Base-by-base conservation (phyloP, 2,888 invertebrate genomes). In the Hirtodrosophila duncani region DNA sequence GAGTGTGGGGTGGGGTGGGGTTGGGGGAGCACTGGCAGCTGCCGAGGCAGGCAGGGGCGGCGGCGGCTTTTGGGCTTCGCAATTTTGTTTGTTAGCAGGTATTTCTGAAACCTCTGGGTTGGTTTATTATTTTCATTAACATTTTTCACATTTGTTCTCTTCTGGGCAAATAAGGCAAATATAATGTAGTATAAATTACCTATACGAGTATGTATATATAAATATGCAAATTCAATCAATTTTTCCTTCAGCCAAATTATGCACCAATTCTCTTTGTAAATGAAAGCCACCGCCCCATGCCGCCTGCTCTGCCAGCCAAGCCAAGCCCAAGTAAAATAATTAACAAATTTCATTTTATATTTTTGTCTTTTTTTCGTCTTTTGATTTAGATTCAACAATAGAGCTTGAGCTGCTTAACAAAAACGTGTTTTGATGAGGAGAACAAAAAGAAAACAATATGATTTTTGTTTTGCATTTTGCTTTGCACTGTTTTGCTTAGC, bases 51-150 rank as follows among this genome's bases (percentile, higher is more conserved):
- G 16, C n/a, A 4, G 48, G 11, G 39, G 31, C 29, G 30, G 37
- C 17, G 13, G 43, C 45, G 30, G 49, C 30, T 43, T 24, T 27
- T 38, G 46, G 24, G 48, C 41, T 39, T 53, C 59, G 45, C 62
- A n/a, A n/a, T n/a, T n/a, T 20, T 26, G 10, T 57, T 31, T 20
- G 42, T 72, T 67, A 65, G 80, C 82, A 82, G 83, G 82, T 82
- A 72, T 82, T 81, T 83, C 68, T 82, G 82, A 82, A 82, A 82
- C 82, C 82, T 80, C 67, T 81, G 72, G 69, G 80, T 72, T 70
- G 26, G 57, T 41, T 52, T 49, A 20, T 65, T 52, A 58, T 33
- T 51, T 26, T 29, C 3, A 39, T 23, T 27, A 21, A 49, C 27
- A 49, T 13, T 49, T 24, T 42, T 18, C 38, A 8, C 16, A 14